Percentiles rank a stretch among this genome's conserved stretches.
Evolutionary conservation across 1,140 invertebrate genomes (phyloP).

Genomic region (Achatina immaculata): DNA sequence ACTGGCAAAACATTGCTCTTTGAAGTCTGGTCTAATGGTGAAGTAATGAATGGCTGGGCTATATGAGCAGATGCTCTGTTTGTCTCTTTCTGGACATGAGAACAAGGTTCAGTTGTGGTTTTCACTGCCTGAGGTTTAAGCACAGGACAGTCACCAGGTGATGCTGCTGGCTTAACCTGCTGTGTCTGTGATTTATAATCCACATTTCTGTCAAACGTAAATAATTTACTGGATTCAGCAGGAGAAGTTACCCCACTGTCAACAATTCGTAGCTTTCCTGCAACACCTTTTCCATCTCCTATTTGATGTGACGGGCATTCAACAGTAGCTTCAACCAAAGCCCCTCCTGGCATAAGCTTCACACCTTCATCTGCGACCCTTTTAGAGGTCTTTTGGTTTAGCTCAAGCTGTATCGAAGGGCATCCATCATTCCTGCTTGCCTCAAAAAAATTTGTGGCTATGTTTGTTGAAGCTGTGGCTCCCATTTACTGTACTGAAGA

Average conservation of each 20-base stretch:
- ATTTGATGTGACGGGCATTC: conserved; percentile 29
- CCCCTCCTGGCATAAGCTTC: conserved; percentile 32
- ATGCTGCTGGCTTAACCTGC: background rate
- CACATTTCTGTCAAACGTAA: background rate
- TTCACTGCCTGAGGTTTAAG: background rate
- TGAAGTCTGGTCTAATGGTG: background rate
- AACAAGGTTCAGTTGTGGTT: background rate
- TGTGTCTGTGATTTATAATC: background rate
- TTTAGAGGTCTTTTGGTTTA: background rate
- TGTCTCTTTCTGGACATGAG: background rate
- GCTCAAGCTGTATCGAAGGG: background rate
- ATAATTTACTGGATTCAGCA: background rate
- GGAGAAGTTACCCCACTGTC: background rate
- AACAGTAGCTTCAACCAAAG: background rate
- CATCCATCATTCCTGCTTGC: background rate
- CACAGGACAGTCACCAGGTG: background rate
- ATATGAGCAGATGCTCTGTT: too few species aligned
- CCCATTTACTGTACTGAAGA: conserved; percentile 29
- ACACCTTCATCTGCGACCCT: conserved; percentile 30
- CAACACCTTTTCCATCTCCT: conserved; percentile 36
- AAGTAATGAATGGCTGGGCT: background rate
- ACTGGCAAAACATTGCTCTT: background rate
- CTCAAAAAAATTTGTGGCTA: conserved; percentile 17
- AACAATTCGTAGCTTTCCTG: conserved; percentile 22
- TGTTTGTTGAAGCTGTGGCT: conserved; percentile 1